Evolutionary conservation across 92 coral and sea anemone genomes (phyloP).

Genomic region (Epizoanthus stellaris): DNA sequence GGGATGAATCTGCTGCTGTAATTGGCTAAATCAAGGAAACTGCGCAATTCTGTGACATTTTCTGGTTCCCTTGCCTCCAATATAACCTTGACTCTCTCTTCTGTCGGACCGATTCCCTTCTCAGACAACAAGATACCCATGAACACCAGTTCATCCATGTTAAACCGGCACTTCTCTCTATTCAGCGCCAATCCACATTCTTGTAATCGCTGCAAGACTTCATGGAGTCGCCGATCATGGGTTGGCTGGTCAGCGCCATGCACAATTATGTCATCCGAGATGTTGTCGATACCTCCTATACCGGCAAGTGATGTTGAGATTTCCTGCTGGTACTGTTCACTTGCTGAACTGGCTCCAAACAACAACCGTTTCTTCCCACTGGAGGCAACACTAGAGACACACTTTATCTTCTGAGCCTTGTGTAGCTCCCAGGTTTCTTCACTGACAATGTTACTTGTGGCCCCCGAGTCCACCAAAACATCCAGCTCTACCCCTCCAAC

Average conservation of each 20-base stretch:
- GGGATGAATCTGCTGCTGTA: constrained; percentile 57
- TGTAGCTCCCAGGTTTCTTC: constrained; percentile 52
- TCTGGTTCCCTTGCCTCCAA: constrained; percentile 45
- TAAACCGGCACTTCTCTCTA: constrained; percentile 46
- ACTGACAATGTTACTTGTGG: constrained; percentile 52
- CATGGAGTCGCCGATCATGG: constrained; percentile 43
- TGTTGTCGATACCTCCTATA: constrained; percentile 45
- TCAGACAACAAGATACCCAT: constrained; percentile 54
- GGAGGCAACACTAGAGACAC: constrained; percentile 49
- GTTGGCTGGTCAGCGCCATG: constrained; percentile 52
- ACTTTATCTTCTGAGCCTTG: constrained; percentile 34
- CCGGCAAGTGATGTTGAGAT: constrained; percentile 44
- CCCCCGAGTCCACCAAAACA: constrained; percentile 59
- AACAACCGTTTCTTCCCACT: constrained; percentile 43
- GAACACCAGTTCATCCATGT: constrained; percentile 42
- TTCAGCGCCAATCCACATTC: constrained; percentile 53
- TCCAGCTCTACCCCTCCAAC: constrained; percentile 52
- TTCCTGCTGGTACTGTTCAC: constrained; percentile 55
- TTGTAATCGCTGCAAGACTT: constrained; percentile 43
- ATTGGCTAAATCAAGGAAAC: constrained; percentile 38
- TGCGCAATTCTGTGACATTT: constrained; percentile 35
- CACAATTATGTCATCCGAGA: constrained; percentile 57
- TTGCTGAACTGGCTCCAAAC: constrained; percentile 62
- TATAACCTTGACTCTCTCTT: constrained; percentile 54
- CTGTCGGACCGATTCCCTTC: constrained; percentile 56